These are phyloP conservation scores for Prochilodus magdalenae DNA, from an alignment of 2,113 vertebrate genomes.

Conservation along the genomic window DNA sequence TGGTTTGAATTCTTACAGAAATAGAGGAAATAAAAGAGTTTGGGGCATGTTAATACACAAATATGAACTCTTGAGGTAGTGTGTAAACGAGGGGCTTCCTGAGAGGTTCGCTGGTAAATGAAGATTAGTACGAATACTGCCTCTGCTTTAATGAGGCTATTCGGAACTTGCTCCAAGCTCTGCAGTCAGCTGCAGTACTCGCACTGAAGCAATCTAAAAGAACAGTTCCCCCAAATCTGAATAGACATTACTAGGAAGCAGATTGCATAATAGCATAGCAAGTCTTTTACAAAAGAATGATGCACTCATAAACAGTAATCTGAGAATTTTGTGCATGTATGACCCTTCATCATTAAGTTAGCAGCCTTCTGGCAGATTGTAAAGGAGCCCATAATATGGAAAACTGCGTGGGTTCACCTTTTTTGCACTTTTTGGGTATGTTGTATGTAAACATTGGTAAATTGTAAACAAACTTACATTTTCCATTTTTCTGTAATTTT, in stretches of 20 bases:
- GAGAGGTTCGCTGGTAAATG: neutral
- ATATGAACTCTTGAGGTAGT: neutral
- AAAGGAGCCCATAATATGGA: neutral
- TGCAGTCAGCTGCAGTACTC: neutral
- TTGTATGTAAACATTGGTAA: too few species aligned
- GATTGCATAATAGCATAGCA: neutral
- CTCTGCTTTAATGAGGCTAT: neutral
- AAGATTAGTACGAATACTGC: neutral
- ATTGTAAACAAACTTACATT: too few species aligned
- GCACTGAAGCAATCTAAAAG: neutral
- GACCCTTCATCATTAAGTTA: neutral
- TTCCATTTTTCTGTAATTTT: too few species aligned
- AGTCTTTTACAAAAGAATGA: neutral
- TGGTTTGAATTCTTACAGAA: conserved; percentile 52
- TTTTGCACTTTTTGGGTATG: too few species aligned
- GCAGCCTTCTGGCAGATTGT: neutral
- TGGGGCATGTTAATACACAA: conserved; percentile 61
- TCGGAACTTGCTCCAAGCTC: neutral
- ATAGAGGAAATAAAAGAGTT: conserved; percentile 56
- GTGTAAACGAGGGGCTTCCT: conserved; percentile 3
- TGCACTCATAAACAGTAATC: neutral
- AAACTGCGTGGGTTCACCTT: too few species aligned
- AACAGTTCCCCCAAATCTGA: neutral
- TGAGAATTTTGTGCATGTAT: neutral
- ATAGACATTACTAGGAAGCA: neutral